These are phyloP conservation scores for Spondyliosoma cantharus DNA, from an alignment of 2,797 vertebrate species.

Conservation along the genomic window DNA sequence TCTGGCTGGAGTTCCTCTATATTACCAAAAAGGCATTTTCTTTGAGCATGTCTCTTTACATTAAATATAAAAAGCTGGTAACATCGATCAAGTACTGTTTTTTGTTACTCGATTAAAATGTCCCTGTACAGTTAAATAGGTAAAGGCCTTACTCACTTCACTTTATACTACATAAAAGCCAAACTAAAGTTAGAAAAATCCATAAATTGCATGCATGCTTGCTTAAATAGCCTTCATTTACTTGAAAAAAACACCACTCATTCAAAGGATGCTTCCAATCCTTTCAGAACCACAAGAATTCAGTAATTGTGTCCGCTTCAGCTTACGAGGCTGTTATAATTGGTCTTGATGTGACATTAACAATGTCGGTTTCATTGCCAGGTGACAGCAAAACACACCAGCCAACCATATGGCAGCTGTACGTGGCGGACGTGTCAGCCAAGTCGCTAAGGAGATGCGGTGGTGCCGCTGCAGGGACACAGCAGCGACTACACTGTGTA, in stretches of 20 bases:
- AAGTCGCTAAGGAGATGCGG: slow-evolving; percentile 59
- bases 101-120: slow-evolving; percentile 22
- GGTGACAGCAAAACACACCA: slow-evolving; percentile 64
- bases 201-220: slow-evolving; percentile 14
- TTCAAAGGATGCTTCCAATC: slow-evolving; percentile 15
- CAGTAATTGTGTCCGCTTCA: slow-evolving; percentile 9
- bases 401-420: slow-evolving; percentile 58
- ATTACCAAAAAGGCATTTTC: background rate
- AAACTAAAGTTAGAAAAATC: slow-evolving; percentile 5
- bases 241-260: background rate
- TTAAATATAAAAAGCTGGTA: background rate
- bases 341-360: slow-evolving; percentile 56
- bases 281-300: slow-evolving; percentile 23
- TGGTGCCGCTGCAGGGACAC: slow-evolving; percentile 48
- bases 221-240: slow-evolving; percentile 9
- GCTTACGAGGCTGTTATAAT: slow-evolving; percentile 46
- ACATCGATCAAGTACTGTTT: background rate
- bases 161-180: background rate
- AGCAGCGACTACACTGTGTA: slow-evolving; percentile 45
- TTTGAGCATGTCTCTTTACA: background rate
- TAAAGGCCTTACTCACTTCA: background rate
- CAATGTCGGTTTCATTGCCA: slow-evolving; percentile 53
- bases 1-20: slow-evolving; percentile 8
- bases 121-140: background rate
- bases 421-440: slow-evolving; percentile 53